Evolutionary conservation across 2,797 vertebrate genomes (phyloP).

Genomic region (Falco biarmicus): DNA sequence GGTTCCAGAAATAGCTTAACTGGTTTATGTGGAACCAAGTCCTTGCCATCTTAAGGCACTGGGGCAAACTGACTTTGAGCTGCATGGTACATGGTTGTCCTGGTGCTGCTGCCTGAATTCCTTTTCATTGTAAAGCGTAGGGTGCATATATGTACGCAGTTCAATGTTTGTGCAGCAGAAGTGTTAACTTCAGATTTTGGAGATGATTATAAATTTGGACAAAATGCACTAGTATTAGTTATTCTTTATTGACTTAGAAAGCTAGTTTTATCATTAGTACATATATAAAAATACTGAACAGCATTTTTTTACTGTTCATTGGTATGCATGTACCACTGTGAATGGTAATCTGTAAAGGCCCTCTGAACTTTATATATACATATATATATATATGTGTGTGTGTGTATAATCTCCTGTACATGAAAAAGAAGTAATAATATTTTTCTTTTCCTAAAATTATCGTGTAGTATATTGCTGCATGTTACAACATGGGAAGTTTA

Average conservation of each 20-base stretch:
- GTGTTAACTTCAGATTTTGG: not conserved
- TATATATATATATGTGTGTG: not conserved
- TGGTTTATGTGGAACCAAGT: not conserved
- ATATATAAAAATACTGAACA: not conserved
- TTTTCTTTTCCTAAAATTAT: not conserved
- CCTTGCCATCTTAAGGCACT: not conserved
- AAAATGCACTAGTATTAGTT: not conserved
- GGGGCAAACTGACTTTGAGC: not conserved
- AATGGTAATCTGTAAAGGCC: not conserved
- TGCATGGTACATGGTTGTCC: rapidly evolving
- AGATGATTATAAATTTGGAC: not conserved
- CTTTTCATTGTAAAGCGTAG: not conserved
- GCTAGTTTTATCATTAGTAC: not conserved
- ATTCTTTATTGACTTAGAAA: not conserved
- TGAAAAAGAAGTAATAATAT: not conserved
- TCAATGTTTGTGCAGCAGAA: not conserved
- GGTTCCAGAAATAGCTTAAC: not conserved
- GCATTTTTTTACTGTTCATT: not conserved
- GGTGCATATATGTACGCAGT: not conserved
- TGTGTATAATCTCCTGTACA: not conserved
- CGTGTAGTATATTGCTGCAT: not conserved
- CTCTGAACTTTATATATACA: not conserved
- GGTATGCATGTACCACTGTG: not conserved
- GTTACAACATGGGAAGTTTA: not conserved
- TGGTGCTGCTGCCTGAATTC: not conserved